phyloP scores from a whole-genome alignment of 2,797 vertebrate genomes.

The Lepilemur septentrionalis region DNA sequence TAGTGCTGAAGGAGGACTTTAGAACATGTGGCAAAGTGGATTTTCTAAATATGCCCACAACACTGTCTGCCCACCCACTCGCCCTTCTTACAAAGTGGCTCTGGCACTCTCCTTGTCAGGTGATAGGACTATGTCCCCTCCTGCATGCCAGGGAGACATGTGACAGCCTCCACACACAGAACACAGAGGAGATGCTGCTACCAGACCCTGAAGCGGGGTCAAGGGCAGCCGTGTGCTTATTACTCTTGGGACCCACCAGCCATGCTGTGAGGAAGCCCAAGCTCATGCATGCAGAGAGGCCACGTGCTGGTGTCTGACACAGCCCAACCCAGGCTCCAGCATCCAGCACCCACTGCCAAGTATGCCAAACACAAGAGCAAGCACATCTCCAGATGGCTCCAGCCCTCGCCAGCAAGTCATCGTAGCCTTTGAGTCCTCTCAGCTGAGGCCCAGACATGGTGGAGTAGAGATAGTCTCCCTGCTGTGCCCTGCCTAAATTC shows the following conservation, averaged over 20 bases:
- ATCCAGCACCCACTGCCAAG: background rate
- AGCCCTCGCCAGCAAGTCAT: no score
- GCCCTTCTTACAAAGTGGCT: background rate
- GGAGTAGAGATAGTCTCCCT: background rate
- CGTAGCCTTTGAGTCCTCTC: background rate
- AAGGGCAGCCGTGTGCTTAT: no score
- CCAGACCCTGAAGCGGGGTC: fast-evolving
- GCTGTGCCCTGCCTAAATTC: background rate
- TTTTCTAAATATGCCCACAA: background rate
- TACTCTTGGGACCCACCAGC: background rate
- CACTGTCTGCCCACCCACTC: background rate
- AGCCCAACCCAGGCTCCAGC: background rate
- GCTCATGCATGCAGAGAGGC: fast-evolving
- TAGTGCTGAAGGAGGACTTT: background rate
- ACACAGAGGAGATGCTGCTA: background rate
- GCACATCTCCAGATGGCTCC: no score
- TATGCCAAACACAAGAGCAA: background rate
- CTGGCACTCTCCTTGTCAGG: background rate
- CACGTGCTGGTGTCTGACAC: background rate
- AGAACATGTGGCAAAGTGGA: background rate
- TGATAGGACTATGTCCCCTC: background rate
- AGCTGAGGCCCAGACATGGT: background rate
- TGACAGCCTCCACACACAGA: background rate
- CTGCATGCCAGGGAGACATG: background rate
- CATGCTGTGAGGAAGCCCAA: background rate